Percentiles rank a stretch among this genome's conserved stretches.
Evolutionary conservation across 2,888 invertebrate species (phyloP).

Genomic region (Nymphalis c-album): DNA sequence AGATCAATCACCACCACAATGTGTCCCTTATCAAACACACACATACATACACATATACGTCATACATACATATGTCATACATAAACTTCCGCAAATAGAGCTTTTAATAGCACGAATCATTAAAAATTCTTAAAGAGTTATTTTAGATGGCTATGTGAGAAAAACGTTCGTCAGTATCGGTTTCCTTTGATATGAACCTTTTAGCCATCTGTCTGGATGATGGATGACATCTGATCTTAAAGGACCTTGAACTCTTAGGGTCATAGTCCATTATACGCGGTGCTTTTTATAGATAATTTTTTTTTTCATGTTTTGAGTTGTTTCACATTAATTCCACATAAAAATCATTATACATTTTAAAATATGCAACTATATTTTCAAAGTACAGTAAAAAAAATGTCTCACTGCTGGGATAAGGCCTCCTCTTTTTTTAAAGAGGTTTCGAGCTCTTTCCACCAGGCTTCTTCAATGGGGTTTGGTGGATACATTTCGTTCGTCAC

Average conservation of each 20-base stretch:
- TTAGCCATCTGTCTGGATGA: conserved; percentile 47
- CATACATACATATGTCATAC: no score
- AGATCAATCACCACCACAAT: not conserved
- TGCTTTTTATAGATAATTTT: not conserved
- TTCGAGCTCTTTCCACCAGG: no score
- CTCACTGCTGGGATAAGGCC: no score
- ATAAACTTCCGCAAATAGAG: conserved; percentile 2
- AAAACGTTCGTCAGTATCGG: conserved; percentile 28
- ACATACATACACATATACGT: no score
- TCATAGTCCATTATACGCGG: conserved; percentile 6
- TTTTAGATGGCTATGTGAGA: conserved; percentile 15
- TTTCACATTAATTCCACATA: no score
- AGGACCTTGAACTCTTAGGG: conserved; percentile 35
- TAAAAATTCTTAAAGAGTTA: conserved; percentile 22
- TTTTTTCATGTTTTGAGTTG: not conserved
- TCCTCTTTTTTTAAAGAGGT: no score
- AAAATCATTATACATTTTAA: no score
- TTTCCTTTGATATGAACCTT: conserved; percentile 42
- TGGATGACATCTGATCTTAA: conserved; percentile 46
- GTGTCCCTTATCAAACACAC: not conserved
- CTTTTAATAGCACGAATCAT: conserved; percentile 11
- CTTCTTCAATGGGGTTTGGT: no score
- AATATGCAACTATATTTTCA: no score
- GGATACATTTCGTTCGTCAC: no score
- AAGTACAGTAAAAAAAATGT: no score